Evolutionary conservation across 2,113 vertebrate genomes (phyloP).

Genomic region (Paralichthys olivaceus): DNA sequence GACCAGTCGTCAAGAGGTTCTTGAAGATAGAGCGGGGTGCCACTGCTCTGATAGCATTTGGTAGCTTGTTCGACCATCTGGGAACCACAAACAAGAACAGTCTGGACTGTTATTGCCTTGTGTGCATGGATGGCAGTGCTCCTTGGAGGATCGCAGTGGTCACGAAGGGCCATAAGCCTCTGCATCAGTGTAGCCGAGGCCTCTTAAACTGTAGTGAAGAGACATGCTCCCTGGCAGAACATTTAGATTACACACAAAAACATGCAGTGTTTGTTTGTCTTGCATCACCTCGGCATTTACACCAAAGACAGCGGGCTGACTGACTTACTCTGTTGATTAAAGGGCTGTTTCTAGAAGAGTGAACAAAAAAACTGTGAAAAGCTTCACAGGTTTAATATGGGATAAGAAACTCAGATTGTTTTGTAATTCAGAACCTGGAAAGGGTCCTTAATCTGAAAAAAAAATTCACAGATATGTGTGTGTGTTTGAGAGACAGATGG

Average conservation of each 20-base stretch:
- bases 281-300: slow-evolving; percentile 21
- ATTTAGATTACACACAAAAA: slow-evolving; percentile 21
- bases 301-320: slow-evolving; percentile 23
- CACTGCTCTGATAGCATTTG: background rate
- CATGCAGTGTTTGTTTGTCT: slow-evolving; percentile 17
- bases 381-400: background rate
- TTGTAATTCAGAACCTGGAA: slow-evolving; percentile 60
- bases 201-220: slow-evolving; percentile 13
- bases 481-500: slow-evolving; percentile 28
- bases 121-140: background rate
- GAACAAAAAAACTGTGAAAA: background rate
- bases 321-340: background rate
- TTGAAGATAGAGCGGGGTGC: background rate
- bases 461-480: slow-evolving; percentile 20
- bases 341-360: background rate
- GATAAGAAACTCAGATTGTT: background rate
- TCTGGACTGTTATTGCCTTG: background rate
- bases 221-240: slow-evolving; percentile 3
- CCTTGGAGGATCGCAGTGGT: background rate
- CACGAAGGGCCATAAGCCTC: background rate
- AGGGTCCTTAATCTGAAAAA: slow-evolving; percentile 36
- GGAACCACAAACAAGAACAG: background rate
- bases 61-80: background rate
- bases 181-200: background rate
- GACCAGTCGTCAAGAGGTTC: background rate